These are phyloP conservation scores for Lucinisca nassula DNA, from an alignment of 2,888 invertebrate species.

Conservation along the genomic window DNA sequence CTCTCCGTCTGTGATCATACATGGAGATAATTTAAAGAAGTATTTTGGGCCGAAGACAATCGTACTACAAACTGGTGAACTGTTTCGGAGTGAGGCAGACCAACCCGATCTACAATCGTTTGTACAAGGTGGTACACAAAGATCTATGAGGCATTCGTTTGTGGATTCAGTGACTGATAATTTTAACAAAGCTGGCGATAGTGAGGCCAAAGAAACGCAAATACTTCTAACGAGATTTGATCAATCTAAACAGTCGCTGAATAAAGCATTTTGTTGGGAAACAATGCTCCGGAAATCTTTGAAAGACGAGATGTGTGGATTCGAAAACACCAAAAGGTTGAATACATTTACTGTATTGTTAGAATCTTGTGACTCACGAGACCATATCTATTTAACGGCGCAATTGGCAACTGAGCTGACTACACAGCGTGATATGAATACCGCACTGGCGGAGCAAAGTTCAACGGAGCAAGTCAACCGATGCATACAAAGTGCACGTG, in stretches of 20 bases:
- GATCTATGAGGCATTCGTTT: neutral
- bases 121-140: neutral
- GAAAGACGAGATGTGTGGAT: neutral
- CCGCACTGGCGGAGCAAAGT: neutral
- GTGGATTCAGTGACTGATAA: neutral
- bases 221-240: neutral
- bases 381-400: neutral
- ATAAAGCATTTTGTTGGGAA: neutral
- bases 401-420: neutral
- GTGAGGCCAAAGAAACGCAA: neutral
- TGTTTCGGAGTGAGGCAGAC: neutral
- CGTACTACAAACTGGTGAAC: neutral
- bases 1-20: constrained; percentile 29
- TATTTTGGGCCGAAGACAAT: constrained; percentile 20
- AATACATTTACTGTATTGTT: neutral
- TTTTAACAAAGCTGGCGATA: no score
- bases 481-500: no score
- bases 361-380: neutral
- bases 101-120: neutral
- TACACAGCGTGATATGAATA: neutral
- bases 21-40: constrained; percentile 30
- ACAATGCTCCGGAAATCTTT: neutral
- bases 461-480: neutral
- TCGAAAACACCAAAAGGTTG: neutral
- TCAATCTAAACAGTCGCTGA: neutral